A percentile compares a stretch with the other conserved stretches of the same genome.
These are phyloP conservation scores for Aepyceros melampus DNA, from an alignment of 2,113 vertebrate species.

Conservation along the genomic window DNA sequence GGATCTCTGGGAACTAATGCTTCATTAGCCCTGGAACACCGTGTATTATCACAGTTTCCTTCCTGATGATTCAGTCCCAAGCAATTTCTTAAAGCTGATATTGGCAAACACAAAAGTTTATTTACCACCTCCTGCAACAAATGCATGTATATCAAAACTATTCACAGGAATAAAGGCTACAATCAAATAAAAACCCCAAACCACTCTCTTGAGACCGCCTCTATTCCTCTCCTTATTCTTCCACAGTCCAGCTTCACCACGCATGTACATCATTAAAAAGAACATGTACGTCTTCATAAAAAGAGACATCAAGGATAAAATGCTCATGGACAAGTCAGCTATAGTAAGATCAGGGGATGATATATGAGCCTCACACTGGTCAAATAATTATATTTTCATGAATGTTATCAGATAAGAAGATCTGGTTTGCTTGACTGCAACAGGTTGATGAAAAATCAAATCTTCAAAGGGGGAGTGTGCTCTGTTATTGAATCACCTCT, in stretches of 20 bases:
- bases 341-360: background rate
- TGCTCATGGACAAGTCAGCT: accelerated
- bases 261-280: background rate
- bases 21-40: background rate
- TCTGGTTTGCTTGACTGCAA: background rate
- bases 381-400: background rate
- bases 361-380: background rate
- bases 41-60: background rate
- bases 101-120: background rate
- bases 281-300: background rate
- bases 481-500: background rate
- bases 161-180: background rate
- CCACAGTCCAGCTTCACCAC: background rate
- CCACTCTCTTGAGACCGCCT: background rate
- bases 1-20: background rate
- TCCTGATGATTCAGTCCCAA: background rate
- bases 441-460: background rate
- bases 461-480: background rate
- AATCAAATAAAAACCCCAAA: background rate
- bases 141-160: background rate
- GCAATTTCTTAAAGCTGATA: background rate
- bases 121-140: background rate
- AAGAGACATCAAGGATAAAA: background rate
- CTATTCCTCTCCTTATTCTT: background rate
- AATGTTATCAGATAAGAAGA: background rate